Evolutionary conservation across 37 sponge, comb jelly and placozoan species (phyloP), one percentile per base, ranked within the genome.

Genomic region (Hexactinellida sp.): DNA sequence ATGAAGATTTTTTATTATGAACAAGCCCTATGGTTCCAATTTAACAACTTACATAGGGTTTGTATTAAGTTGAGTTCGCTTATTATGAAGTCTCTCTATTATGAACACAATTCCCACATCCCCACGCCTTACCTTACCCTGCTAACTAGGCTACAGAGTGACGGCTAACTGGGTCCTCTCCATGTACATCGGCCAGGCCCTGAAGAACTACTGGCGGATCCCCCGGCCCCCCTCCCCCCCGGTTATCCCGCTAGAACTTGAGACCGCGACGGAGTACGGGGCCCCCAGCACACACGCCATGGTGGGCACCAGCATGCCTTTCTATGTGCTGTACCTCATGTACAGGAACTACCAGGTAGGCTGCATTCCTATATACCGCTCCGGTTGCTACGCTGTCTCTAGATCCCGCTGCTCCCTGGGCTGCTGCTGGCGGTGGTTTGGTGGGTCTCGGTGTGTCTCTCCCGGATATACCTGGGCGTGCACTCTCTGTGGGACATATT

Each of bases 201-300:
- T 84, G n/a, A 96, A 96, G 86, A 82, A 85, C 35, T 32, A 91
- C 25, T 71, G 92, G 47, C 85, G 86, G 25, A 88, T 87, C 63
- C 84, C 76, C 0, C 84, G 97, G 7, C 97, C 97, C 23, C 85
- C 92, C 0, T 87, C 87, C 63, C 94, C 94, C 1, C 93, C 97
- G 10, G 92, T 84, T 0, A 55, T 90, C 39, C 83, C 90, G 54
- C 86, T 94, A 38, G 95, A 96, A 39, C 30, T 89, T 9, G 89
- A 92, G 55, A 86, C 88, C n/a, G 82, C 39, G 19, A 84, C 86
- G 0, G 97, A 96, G 86, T 96, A 91, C 89, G 97, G 97, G 3
- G 91, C 94, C 39, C 97, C 97, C 36, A 94, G 95, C 38, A 96
- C 97, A 0, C 97, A 96, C 82, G 93, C 97, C 37, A 94, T 86